Evolutionary conservation across 2,113 vertebrate genomes (phyloP).

Genomic region (Otus sunia): DNA sequence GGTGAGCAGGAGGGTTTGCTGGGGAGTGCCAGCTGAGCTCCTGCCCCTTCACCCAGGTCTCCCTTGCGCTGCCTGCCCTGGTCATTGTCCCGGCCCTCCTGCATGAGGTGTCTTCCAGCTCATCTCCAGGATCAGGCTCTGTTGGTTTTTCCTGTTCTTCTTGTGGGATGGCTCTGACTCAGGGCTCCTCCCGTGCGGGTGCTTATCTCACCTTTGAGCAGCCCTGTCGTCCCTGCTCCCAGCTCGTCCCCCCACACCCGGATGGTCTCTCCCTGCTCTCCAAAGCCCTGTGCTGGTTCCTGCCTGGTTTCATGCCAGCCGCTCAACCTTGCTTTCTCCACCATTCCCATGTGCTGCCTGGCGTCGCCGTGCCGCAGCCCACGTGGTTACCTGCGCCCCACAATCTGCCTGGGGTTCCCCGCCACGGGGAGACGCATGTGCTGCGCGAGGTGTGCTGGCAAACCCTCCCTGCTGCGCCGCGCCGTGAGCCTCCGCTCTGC

Average conservation of each 20-base stretch:
- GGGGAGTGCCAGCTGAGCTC: rapidly evolving
- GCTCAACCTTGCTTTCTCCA: rapidly evolving
- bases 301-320: background rate
- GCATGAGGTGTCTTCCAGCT: background rate
- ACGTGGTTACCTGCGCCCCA: background rate
- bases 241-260: background rate
- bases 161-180: background rate
- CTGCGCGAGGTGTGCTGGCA: background rate
- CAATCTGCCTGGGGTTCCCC: background rate
- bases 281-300: background rate
- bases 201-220: background rate
- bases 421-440: rapidly evolving
- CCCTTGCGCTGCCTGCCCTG: background rate
- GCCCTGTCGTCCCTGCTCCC: background rate
- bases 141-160: constrained; percentile 55
- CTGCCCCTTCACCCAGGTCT: background rate
- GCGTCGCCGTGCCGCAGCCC: background rate
- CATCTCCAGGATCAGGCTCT: background rate
- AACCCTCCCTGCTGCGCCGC: rapidly evolving
- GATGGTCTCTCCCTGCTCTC: background rate
- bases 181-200: background rate
- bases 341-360: background rate
- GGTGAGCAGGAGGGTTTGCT: constrained; percentile 71
- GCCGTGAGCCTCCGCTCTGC: background rate
- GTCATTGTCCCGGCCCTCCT: background rate